Conservation (phyloP, 2,113 vertebrate genomes). For the Chaetura pelagica region DNA sequence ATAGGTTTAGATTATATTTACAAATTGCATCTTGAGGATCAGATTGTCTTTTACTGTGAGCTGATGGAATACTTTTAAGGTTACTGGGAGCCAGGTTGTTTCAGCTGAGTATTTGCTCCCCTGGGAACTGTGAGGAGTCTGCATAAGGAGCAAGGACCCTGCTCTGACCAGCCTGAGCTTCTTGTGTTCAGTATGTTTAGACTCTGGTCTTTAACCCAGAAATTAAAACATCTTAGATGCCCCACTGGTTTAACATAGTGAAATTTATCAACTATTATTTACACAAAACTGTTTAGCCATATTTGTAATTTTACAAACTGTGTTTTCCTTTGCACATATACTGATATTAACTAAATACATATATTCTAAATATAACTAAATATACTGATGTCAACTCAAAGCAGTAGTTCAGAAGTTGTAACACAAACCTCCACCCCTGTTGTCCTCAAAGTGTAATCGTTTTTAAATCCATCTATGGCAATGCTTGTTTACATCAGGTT, state of each 20-base stretch:
- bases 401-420: not conserved
- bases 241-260: not conserved
- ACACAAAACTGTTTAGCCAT: not conserved
- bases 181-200: fast-evolving
- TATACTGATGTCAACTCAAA: not conserved
- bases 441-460: not conserved
- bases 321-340: not conserved
- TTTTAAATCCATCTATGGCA: not conserved
- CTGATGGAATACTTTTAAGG: not conserved
- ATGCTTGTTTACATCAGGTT: not conserved
- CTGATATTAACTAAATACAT: not conserved
- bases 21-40: not conserved
- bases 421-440: not conserved
- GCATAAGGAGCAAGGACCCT: not conserved
- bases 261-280: not conserved
- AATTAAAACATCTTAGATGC: not conserved
- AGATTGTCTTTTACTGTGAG: not conserved
- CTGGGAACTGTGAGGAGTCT: not conserved
- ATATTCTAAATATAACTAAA: not conserved
- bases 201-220: not conserved
- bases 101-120: not conserved
- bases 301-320: not conserved
- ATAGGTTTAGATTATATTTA: not conserved
- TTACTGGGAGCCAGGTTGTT: not conserved
- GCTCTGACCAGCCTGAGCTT: not conserved